Percentiles rank a stretch among this genome's conserved stretches.
These are phyloP conservation scores for Pycnonotus jocosus DNA, from an alignment of 2,113 vertebrate species.

Conservation along the genomic window DNA sequence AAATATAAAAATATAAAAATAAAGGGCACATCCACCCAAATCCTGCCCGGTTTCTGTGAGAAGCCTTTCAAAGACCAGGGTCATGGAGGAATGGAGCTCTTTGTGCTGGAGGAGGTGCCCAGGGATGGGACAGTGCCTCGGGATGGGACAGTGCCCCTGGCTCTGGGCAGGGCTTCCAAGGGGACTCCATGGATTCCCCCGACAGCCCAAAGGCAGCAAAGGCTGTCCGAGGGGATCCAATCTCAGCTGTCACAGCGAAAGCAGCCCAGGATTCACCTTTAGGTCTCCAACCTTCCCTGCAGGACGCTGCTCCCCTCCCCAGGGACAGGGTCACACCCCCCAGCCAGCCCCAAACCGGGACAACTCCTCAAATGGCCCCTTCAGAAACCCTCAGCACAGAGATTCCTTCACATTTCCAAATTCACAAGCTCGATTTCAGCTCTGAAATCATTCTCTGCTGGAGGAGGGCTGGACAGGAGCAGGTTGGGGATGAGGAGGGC, in stretches of 20 bases:
- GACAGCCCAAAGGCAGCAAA: not conserved
- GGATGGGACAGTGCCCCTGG: not conserved
- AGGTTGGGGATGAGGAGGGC: not conserved
- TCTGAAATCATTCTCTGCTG: not conserved
- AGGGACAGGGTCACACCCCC: rapidly evolving
- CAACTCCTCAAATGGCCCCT: rapidly evolving
- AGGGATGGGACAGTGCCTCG: not conserved
- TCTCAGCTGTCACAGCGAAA: not conserved
- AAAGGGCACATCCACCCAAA: not conserved
- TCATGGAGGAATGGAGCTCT: not conserved
- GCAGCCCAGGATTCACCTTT: not conserved
- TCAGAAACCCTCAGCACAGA: not conserved
- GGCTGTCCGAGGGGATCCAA: not conserved
- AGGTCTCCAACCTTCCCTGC: not conserved
- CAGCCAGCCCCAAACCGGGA: rapidly evolving
- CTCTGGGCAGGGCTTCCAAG: not conserved
- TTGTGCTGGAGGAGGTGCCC: not conserved
- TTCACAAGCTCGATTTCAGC: not conserved
- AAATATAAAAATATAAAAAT: not conserved
- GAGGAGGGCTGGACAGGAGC: not conserved
- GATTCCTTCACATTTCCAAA: not conserved
- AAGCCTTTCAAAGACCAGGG: not conserved
- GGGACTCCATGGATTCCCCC: not conserved
- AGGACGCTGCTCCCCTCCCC: not conserved
- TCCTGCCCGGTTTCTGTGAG: too few species aligned